Evolutionary conservation across 2,113 vertebrate species (phyloP).

Genomic region (Rissa tridactyla): DNA sequence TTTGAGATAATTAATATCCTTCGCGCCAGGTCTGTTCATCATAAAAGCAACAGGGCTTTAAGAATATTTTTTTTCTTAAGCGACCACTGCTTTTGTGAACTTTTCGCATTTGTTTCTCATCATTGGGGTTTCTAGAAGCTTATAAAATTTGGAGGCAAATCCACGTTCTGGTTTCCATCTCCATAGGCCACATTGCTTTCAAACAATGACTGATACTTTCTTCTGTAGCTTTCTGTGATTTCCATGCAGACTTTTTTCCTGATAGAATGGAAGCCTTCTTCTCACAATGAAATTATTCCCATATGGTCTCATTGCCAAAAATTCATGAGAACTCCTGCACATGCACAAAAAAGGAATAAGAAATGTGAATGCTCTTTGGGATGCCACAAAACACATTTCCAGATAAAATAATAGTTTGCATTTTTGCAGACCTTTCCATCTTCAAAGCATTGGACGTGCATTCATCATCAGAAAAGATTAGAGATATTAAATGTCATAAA

Average conservation of each 20-base stretch:
- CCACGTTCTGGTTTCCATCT: conserved; percentile 49
- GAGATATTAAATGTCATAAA: background rate
- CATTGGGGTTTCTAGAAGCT: background rate
- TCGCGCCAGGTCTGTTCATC: background rate
- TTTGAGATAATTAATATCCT: background rate
- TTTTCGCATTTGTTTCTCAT: conserved; percentile 46
- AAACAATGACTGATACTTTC: conserved; percentile 56
- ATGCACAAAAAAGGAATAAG: conserved; percentile 33
- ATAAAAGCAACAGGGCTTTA: background rate
- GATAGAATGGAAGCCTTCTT: conserved; percentile 17
- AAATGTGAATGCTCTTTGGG: background rate
- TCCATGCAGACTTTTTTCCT: conserved; percentile 15
- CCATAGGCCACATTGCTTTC: background rate
- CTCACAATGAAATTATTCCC: conserved; percentile 54
- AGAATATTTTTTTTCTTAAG: background rate
- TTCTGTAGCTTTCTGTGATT: conserved; percentile 44
- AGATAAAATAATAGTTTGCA: conserved; percentile 29
- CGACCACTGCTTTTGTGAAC: background rate
- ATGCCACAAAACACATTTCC: conserved; percentile 13
- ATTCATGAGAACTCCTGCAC: conserved; percentile 25
- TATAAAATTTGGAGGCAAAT: conserved; percentile 43
- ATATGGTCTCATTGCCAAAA: conserved; percentile 24
- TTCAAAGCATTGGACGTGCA: background rate
- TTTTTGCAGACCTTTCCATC: conserved; percentile 14
- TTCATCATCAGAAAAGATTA: background rate